Conservation (phyloP, 2,113 vertebrate species). For the Paradoxurus hermaphroditus region DNA sequence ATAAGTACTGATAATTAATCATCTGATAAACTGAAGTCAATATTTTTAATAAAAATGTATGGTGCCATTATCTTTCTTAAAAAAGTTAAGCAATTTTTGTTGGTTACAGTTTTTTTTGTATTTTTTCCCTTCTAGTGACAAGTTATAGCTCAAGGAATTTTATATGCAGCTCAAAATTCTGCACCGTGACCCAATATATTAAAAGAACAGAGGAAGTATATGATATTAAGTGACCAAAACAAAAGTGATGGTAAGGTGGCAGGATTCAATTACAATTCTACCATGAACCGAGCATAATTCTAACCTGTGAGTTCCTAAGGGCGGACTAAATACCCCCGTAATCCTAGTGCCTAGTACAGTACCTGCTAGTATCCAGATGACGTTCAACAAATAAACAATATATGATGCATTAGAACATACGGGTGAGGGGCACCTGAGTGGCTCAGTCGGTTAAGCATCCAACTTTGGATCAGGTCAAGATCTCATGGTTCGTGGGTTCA, state of each 20-base stretch:
- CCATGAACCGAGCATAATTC: background rate
- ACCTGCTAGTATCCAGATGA: background rate
- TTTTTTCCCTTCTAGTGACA: background rate
- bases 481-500: too few relatives aligned
- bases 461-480: too few relatives aligned
- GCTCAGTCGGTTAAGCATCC: too few relatives aligned
- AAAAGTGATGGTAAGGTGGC: background rate
- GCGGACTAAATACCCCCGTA: background rate
- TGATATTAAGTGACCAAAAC: background rate
- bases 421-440: background rate
- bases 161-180: background rate
- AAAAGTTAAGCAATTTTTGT: background rate
- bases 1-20: constrained; percentile 7
- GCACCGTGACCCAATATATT: background rate
- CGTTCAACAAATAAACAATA: background rate
- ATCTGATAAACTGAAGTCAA: constrained; percentile 12
- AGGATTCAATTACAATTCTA: background rate
- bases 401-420: background rate
- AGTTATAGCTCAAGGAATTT: background rate
- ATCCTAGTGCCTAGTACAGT: background rate
- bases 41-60: constrained; percentile 13
- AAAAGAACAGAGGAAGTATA: constrained; percentile 8
- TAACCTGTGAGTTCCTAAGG: background rate
- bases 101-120: background rate
- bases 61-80: background rate